Evolutionary conservation across 2,888 invertebrate genomes (phyloP), one percentile per base, ranked within the genome.

Genomic region (Megamerina dolium): DNA sequence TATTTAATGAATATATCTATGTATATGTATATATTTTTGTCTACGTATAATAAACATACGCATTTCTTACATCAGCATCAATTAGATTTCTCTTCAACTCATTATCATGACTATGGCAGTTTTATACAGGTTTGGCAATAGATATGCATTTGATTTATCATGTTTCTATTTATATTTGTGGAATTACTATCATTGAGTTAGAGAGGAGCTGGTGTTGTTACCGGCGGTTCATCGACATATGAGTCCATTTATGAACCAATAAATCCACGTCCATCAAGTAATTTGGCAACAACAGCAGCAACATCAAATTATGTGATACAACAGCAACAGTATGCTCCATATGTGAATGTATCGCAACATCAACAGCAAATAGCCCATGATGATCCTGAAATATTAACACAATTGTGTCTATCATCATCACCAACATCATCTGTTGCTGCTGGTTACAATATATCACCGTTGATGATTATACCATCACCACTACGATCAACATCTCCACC

Each of bases 221-320:
- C 21, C 8, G 20, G 10, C 14, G 72, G 77, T 26, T 82, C 82
- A 2, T 80, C 82, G 3, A 86, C 85, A 1, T 91, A 91, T 71
- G 91, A 91, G 68, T 89, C 90, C 18, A 83, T 91, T 54, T 91
- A 91, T 70, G 91, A 91, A 60, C 91, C 91, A n/a, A 90, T 91
- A 52, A 88, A 87, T 72, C 86, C 87, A n/a, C 78, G 84, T 26
- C 83, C 86, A 39, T 79, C 83, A 9, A 83, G 81, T 56, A 80
- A 83, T 54, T 72, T 83, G 65, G 82, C 83, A 1, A 75, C 77
- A 5, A 73, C 78, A 30, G 82, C 83, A 1, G 74, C 77, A 5
- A 73, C 78, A 30, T 79, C 81, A 17, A 83, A 82, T 59, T 83
- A 82, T 62, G 80, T 82, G 3, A n/a, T n/a, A n/a, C n/a, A n/a